Percentiles rank a stretch among this genome's conserved stretches.
Evolutionary conservation across 2,113 vertebrate species (phyloP).

Genomic region (Corapipo altera): DNA sequence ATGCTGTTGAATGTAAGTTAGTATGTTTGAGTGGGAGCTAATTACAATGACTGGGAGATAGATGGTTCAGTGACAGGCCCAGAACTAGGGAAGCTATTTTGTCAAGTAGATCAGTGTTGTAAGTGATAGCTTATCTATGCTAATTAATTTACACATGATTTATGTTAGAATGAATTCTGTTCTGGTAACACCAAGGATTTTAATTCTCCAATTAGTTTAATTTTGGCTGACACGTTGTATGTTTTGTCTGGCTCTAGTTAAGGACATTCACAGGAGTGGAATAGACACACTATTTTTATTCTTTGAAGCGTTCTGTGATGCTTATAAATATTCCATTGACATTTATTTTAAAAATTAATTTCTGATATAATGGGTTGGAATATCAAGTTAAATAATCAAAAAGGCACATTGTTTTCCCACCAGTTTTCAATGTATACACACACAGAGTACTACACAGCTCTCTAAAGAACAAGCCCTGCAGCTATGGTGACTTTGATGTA

Average conservation of each 20-base stretch:
- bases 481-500: not conserved
- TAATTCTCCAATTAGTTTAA: not conserved
- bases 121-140: not conserved
- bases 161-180: not conserved
- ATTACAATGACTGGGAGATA: not conserved
- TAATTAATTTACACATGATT: not conserved
- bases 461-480: not conserved
- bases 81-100: not conserved
- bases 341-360: not conserved
- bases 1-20: not conserved
- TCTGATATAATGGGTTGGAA: not conserved
- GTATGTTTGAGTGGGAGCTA: not conserved
- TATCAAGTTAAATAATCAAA: not conserved
- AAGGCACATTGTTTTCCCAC: not conserved
- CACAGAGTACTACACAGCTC: not conserved
- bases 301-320: not conserved
- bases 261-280: not conserved
- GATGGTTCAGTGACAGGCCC: not conserved
- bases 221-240: not conserved
- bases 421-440: not conserved
- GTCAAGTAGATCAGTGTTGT: not conserved
- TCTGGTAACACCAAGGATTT: not conserved
- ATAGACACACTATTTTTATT: not conserved
- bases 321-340: not conserved
- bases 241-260: not conserved